Evolutionary conservation across 2,888 invertebrate genomes (phyloP).

Genomic region (Acanthococcus lagerstroemiae): DNA sequence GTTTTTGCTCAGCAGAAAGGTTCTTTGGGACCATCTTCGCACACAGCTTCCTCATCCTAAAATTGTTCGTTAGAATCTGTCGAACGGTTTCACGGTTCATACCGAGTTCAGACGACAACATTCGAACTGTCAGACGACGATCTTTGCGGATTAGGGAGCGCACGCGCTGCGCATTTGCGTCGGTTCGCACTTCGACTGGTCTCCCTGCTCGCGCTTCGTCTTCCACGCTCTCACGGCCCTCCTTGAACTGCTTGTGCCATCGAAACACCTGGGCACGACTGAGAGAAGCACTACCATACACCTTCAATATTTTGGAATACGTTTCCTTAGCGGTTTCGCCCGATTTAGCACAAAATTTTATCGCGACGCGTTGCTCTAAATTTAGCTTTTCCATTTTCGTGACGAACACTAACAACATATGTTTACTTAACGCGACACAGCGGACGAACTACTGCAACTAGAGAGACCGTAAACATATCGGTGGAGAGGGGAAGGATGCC

Average conservation of each 20-base stretch:
- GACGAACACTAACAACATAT: too few relatives aligned
- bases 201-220: constrained; percentile 8
- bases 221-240: constrained; percentile 20
- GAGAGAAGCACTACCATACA: too few relatives aligned
- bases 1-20: constrained; percentile 35
- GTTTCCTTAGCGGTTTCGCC: too few relatives aligned
- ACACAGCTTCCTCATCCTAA: constrained; percentile 36
- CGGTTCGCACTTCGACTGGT: constrained; percentile 7
- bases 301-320: too few relatives aligned
- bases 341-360: constrained; percentile 19
- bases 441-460: too few relatives aligned
- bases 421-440: too few relatives aligned
- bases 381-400: too few relatives aligned
- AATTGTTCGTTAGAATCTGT: too few relatives aligned
- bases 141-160: constrained; percentile 17
- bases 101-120: constrained; percentile 1
- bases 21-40: constrained; percentile 35
- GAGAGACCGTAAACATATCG: too few relatives aligned
- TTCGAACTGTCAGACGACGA: constrained; percentile 10
- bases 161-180: constrained; percentile 11
- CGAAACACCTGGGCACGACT: too few relatives aligned
- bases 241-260: constrained; percentile 7
- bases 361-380: constrained; percentile 10
- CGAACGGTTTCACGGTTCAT: constrained; percentile 20
- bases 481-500: too few relatives aligned